Percentiles rank a stretch among this genome's conserved stretches.
Evolutionary conservation across 2,797 vertebrate genomes (phyloP).

Genomic region (Sylvia borin): DNA sequence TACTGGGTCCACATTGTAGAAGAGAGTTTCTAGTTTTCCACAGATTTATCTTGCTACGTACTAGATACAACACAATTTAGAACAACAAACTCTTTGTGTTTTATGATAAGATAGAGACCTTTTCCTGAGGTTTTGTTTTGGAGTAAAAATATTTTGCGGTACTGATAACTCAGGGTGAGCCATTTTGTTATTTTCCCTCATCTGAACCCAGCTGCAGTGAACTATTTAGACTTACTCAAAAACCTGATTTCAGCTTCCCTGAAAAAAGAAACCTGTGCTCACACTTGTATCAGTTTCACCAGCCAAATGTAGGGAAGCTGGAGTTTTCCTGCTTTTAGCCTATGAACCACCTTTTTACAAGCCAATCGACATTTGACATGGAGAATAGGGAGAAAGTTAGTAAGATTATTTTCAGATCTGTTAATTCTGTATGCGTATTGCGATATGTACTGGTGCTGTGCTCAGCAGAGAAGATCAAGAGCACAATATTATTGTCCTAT

Average conservation of each 20-base stretch:
- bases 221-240: conserved; percentile 7
- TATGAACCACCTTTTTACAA: conserved; percentile 2
- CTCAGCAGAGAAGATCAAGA: not conserved
- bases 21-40: conserved; percentile 36
- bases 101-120: conserved; percentile 60
- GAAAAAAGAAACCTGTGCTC: conserved; percentile 32
- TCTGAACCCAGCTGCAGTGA: not conserved
- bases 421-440: not conserved
- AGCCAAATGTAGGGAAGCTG: conserved; percentile 37
- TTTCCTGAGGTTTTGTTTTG: conserved; percentile 43
- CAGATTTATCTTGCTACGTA: not conserved
- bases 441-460: not conserved
- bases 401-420: not conserved
- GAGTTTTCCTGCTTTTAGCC: conserved; percentile 43
- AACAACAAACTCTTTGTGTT: conserved; percentile 34
- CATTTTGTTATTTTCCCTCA: conserved; percentile 23
- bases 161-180: conserved; percentile 11
- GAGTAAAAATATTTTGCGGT: not conserved
- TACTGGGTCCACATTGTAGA: not conserved
- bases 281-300: not conserved
- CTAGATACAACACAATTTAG: conserved; percentile 38
- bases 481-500: not conserved
- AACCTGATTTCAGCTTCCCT: conserved; percentile 24
- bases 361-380: not conserved
- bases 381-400: not conserved